These are phyloP conservation scores for Platyscapa corneri DNA, from an alignment of 1,140 invertebrate genomes.

Conservation along the genomic window DNA sequence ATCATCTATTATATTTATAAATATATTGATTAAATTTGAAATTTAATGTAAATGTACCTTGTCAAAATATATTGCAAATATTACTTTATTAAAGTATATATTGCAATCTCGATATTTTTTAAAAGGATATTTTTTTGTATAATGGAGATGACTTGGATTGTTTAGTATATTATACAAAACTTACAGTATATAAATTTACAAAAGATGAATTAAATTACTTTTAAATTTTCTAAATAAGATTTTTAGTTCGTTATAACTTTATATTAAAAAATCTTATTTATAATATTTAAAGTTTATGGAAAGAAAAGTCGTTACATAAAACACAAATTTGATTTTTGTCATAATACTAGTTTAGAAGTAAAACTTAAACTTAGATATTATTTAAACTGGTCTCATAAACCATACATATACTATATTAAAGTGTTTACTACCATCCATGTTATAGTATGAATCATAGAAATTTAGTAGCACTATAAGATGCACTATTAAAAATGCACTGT, in stretches of 20 bases:
- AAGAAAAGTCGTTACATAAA: neutral
- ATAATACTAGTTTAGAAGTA: neutral
- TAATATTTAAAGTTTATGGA: neutral
- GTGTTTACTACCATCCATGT: neutral
- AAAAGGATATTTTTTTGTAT: no score
- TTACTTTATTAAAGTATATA: no score
- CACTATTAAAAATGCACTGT: neutral
- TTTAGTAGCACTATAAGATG: neutral
- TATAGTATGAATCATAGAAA: slow-evolving; percentile 10
- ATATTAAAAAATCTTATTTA: neutral
- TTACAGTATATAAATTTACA: no score
- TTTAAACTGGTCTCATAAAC: neutral
- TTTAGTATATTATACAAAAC: no score
- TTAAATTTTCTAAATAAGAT: no score
- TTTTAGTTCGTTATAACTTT: neutral
- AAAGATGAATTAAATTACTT: no score
- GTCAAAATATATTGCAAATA: no score
- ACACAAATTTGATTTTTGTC: neutral
- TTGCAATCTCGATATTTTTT: no score
- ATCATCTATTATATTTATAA: no score
- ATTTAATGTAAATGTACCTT: no score
- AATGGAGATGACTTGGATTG: no score
- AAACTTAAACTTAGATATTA: neutral
- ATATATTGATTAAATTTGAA: no score
- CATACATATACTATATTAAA: neutral